Evolutionary conservation across 2,888 invertebrate species (phyloP).

Genomic region (Hofmannophila pseudospretella): DNA sequence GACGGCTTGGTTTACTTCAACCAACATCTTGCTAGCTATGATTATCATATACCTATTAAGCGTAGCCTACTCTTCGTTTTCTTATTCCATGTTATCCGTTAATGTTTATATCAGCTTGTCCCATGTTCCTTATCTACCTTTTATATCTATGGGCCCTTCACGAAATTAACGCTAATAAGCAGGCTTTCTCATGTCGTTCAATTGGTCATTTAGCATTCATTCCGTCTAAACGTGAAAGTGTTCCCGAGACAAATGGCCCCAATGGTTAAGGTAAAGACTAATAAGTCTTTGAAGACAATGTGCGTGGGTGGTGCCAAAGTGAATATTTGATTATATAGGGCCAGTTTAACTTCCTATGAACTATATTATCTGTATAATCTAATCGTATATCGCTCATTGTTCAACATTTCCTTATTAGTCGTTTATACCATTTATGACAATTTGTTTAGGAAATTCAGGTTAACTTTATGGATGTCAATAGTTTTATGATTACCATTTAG

Average conservation of each 20-base stretch:
- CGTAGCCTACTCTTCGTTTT: no score
- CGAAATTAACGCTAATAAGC: slow-evolving; percentile 20
- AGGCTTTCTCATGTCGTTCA: slow-evolving; percentile 33
- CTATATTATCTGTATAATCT: slow-evolving; percentile 11
- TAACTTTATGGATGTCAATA: no score
- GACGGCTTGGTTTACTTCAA: no score
- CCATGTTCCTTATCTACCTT: no score
- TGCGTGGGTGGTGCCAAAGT: slow-evolving; percentile 57
- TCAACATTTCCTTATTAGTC: slow-evolving; percentile 9
- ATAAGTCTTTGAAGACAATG: slow-evolving; percentile 43
- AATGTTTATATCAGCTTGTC: no score
- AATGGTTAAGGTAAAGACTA: slow-evolving; percentile 37
- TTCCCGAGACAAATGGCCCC: slow-evolving; percentile 40
- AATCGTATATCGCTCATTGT: slow-evolving; percentile 11
- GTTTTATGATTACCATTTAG: not conserved
- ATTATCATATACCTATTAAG: no score
- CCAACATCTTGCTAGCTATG: no score
- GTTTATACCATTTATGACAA: not conserved
- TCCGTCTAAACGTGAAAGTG: slow-evolving; percentile 46
- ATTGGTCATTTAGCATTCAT: slow-evolving; percentile 43
- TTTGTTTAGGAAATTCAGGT: no score
- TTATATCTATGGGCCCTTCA: no score
- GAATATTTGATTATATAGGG: slow-evolving; percentile 42
- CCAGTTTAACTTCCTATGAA: slow-evolving; percentile 9
- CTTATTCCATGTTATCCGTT: no score